Conservation (phyloP, 2,113 vertebrate species). For the Dendropsophus ebraccatus region DNA sequence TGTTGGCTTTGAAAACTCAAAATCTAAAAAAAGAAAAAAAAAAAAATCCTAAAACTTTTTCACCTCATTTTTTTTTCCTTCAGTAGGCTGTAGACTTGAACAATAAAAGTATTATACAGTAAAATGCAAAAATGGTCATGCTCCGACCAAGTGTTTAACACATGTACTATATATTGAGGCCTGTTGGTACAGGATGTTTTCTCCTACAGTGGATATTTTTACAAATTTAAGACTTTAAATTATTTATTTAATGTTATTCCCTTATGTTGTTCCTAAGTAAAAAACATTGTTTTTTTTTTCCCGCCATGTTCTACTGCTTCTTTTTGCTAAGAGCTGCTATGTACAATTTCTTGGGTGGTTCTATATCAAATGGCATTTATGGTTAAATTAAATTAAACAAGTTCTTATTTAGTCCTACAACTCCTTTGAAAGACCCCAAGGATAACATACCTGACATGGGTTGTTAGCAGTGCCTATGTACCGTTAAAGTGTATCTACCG, state of each 20-base stretch:
- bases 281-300: not conserved
- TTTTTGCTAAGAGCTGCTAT: conserved; percentile 9
- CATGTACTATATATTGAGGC: not conserved
- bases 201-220: not conserved
- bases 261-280: conserved; percentile 13
- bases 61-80: conserved; percentile 68
- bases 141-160: not conserved
- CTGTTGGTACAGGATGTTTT: not conserved
- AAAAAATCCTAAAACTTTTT: conserved; percentile 59
- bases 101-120: conserved; percentile 24
- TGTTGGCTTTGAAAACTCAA: conserved; percentile 78
- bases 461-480: not conserved
- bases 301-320: not conserved
- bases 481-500: not conserved
- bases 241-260: conserved; percentile 30
- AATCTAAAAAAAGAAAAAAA: conserved; percentile 69
- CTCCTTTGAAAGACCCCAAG: not conserved
- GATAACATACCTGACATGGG: not conserved
- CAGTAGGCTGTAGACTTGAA: conserved; percentile 68
- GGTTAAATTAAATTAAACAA: not conserved
- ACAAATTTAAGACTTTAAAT: conserved; percentile 5
- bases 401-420: not conserved
- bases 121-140: not conserved
- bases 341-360: not conserved
- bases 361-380: not conserved